phyloP scores from a whole-genome alignment of 2,888 invertebrate genomes.

The Sinentomon sp. region DNA sequence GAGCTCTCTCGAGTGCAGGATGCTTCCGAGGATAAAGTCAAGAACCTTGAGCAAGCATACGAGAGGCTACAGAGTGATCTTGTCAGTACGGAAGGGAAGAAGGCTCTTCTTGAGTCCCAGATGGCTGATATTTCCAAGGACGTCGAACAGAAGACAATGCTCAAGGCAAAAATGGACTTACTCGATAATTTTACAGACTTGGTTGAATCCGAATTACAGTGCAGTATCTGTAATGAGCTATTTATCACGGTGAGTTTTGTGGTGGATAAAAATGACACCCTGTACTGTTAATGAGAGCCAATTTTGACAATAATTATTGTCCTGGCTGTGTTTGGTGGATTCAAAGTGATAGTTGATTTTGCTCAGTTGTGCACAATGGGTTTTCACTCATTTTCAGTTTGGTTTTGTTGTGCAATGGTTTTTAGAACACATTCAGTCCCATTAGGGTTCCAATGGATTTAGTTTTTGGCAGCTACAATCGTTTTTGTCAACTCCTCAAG shows the following conservation, averaged over 20 bases:
- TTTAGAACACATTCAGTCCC: no score
- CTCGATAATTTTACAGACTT: constrained; percentile 26
- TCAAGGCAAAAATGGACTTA: constrained; percentile 15
- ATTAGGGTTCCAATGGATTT: no score
- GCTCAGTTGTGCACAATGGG: no score
- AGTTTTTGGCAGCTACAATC: no score
- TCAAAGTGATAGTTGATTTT: no score
- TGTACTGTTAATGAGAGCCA: no score
- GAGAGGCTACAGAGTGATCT: constrained; percentile 11
- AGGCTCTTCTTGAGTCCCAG: constrained; percentile 26
- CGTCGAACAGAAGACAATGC: constrained; percentile 13
- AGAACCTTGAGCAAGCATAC: constrained; percentile 7
- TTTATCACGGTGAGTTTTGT: constrained; percentile 29
- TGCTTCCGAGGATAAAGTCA: constrained; percentile 12
- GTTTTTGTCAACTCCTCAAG: no score
- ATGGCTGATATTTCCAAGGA: constrained; percentile 23
- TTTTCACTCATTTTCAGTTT: no score
- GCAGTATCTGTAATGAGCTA: constrained; percentile 44
- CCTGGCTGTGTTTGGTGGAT: no score
- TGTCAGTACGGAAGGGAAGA: constrained; percentile 17
- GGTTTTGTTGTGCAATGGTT: no score
- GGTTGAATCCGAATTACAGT: constrained; percentile 40
- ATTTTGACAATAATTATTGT: no score
- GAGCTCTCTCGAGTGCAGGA: constrained; percentile 20
- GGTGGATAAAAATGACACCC: no score